These are phyloP conservation scores for Anomalospiza imberbis DNA, from an alignment of 2,797 vertebrate species.

Conservation along the genomic window DNA sequence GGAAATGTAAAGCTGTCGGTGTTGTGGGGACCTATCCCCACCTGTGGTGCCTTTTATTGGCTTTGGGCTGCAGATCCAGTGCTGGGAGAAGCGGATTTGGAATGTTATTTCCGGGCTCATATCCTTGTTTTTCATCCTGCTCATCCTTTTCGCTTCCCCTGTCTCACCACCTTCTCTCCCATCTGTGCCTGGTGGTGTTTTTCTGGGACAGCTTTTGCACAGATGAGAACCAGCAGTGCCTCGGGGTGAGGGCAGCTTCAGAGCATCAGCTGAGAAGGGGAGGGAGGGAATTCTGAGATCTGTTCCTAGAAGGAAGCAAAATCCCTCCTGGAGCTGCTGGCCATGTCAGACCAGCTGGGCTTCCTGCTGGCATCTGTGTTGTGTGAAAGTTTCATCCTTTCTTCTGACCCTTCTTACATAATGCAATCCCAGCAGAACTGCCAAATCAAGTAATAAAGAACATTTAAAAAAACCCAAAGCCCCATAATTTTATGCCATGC, in stretches of 20 bases:
- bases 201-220: not conserved
- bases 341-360: not conserved
- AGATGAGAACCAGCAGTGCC: constrained; percentile 22
- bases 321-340: not conserved
- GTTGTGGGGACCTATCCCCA: not conserved
- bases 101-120: not conserved
- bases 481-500: not conserved
- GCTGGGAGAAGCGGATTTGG: not conserved
- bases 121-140: not conserved
- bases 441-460: not conserved
- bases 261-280: not conserved
- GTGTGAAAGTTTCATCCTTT: not conserved
- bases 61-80: not conserved
- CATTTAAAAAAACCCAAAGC: not conserved
- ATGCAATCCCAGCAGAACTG: not conserved
- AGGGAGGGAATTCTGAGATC: not conserved
- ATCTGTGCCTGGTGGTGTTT: constrained; percentile 53
- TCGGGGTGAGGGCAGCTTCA: not conserved
- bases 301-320: constrained; percentile 13
- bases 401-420: not conserved
- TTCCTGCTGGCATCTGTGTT: not conserved
- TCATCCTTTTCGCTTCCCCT: not conserved
- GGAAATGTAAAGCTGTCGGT: not conserved
- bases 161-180: not conserved
- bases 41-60: not conserved